A percentile compares a stretch with the other conserved stretches of the same genome.
These are phyloP conservation scores for Limnephilus rhombicus DNA, from an alignment of 2,888 invertebrate species.

Conservation along the genomic window DNA sequence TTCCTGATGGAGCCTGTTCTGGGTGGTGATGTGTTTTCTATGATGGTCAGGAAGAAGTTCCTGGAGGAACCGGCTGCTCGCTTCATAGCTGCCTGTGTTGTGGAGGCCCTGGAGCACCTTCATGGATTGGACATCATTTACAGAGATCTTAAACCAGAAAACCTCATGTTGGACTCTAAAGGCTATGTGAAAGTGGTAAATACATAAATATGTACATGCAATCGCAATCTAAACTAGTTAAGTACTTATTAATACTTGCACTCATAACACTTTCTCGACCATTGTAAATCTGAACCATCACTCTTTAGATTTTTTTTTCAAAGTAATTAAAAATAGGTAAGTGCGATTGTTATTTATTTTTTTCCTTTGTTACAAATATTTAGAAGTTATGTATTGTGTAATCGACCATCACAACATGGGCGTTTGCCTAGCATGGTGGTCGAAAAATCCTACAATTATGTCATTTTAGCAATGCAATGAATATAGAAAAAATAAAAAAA, in stretches of 20 bases:
- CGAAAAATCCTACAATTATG: too few species aligned
- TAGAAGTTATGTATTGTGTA: neutral
- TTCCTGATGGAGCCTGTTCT: constrained; percentile 96
- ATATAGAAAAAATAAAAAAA: too few species aligned
- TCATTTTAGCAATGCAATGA: too few species aligned
- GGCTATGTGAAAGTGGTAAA: constrained; percentile 94
- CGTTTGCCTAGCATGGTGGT: too few species aligned
- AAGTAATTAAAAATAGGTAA: too few species aligned
- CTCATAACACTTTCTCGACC: too few species aligned
- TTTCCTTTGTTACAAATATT: neutral
- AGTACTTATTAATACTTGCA: too few species aligned
- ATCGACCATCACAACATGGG: too few species aligned
- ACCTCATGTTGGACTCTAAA: constrained; percentile 88
- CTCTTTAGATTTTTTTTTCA: too few species aligned
- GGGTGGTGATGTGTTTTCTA: constrained; percentile 97
- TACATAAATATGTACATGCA: neutral
- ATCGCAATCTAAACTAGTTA: neutral
- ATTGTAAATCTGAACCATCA: too few species aligned
- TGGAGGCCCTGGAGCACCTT: constrained; percentile 95
- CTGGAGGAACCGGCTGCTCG: constrained; percentile 91
- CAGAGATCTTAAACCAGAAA: constrained; percentile 96
- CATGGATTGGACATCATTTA: constrained; percentile 91
- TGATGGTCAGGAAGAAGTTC: constrained; percentile 88
- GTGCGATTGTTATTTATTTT: too few species aligned
- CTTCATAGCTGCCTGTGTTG: constrained; percentile 94